Conservation (phyloP, 2,797 vertebrate species). For the Helarctos malayanus region DNA sequence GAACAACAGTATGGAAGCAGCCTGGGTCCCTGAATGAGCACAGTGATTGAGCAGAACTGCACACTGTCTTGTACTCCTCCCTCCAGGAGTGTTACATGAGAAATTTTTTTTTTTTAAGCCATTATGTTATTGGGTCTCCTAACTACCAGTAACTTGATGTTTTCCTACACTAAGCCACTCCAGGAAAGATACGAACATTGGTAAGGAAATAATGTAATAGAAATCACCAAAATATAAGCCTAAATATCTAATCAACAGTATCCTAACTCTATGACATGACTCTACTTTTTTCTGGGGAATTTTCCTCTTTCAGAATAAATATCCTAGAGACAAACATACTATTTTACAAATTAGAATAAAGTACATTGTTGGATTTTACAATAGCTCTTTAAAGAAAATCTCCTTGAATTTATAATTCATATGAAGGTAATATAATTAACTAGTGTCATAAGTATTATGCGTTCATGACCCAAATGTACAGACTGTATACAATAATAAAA, state of each 20-base stretch:
- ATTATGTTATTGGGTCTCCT: not conserved
- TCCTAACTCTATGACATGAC: not conserved
- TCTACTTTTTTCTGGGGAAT: not conserved
- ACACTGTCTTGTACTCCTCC: too few species aligned
- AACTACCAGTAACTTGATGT: not conserved
- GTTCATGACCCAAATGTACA: not conserved
- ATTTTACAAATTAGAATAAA: not conserved
- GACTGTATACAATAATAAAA: not conserved
- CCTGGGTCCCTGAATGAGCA: not conserved
- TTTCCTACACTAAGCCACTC: not conserved
- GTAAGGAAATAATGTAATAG: not conserved
- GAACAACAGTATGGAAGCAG: not conserved
- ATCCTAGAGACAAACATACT: not conserved
- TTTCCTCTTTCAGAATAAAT: not conserved
- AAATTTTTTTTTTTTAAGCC: not conserved
- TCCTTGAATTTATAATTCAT: not conserved
- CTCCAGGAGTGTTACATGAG: not conserved
- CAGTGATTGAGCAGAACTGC: not conserved
- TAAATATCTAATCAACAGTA: not conserved
- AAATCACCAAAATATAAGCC: not conserved
- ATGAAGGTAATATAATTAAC: not conserved
- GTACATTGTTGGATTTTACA: not conserved
- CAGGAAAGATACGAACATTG: not conserved
- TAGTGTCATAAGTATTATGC: not conserved
- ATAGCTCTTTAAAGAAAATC: not conserved